A percentile compares a stretch with the other conserved stretches of the same genome.
phyloP scores from a whole-genome alignment of 2,888 invertebrate species.

The Lycophotia porphyrea region DNA sequence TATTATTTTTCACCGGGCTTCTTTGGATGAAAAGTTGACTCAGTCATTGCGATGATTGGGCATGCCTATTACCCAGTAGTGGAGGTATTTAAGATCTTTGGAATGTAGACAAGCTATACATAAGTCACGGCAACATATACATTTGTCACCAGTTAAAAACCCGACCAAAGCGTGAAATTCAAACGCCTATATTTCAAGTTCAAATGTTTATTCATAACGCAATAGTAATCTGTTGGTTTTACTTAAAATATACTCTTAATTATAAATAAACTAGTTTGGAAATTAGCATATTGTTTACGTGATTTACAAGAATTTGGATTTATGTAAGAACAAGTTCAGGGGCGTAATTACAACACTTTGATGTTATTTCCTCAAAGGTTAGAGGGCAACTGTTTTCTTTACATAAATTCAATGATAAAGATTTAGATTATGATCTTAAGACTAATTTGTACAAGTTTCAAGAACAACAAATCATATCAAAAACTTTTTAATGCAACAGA shows the following conservation, averaged over 20 bases:
- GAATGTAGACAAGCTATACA: neutral
- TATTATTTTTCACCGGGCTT: neutral
- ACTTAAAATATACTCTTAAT: slow-evolving; percentile 29
- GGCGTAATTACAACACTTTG: slow-evolving; percentile 31
- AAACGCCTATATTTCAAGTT: slow-evolving; percentile 1
- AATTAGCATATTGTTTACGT: slow-evolving; percentile 56
- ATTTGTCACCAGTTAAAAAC: slow-evolving; percentile 28
- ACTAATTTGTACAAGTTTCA: neutral
- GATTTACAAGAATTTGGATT: slow-evolving; percentile 29
- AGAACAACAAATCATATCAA: neutral
- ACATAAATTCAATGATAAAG: neutral
- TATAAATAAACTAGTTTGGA: slow-evolving; percentile 44
- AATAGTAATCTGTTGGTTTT: slow-evolving; percentile 47
- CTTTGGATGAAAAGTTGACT: neutral
- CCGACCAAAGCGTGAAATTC: slow-evolving; percentile 30
- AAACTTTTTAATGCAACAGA: neutral
- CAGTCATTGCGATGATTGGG: neutral
- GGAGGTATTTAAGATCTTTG: neutral
- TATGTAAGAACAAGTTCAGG: slow-evolving; percentile 46
- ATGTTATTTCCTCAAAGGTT: slow-evolving; percentile 26
- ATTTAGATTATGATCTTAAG: neutral
- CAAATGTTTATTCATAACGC: slow-evolving; percentile 53
- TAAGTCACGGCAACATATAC: neutral
- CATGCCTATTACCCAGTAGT: neutral
- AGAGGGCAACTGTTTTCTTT: slow-evolving; percentile 5